Evolutionary conservation across 2,113 vertebrate genomes (phyloP).

Genomic region (Chloropsis cyanopogon): DNA sequence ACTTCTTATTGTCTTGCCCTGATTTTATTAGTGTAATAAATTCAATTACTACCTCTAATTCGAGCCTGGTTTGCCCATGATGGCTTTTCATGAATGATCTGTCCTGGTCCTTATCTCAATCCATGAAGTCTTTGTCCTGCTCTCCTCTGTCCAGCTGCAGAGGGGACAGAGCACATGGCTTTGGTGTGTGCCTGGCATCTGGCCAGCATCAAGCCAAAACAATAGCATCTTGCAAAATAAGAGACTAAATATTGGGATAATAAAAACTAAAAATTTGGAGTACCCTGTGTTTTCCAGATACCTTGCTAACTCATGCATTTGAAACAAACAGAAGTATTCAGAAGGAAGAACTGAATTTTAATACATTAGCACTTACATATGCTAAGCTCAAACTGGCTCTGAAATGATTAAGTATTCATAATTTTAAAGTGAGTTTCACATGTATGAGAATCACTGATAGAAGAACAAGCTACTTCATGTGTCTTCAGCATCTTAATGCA

Average conservation of each 20-base stretch:
- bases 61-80: not conserved
- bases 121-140: not conserved
- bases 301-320: not conserved
- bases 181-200: not conserved
- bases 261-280: not conserved
- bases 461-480: not conserved
- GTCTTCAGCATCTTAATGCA: not conserved
- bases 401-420: not conserved
- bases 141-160: not conserved
- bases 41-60: not conserved
- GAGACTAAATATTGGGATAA: not conserved
- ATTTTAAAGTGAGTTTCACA: not conserved
- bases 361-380: not conserved
- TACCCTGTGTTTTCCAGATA: not conserved
- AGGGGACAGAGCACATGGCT: no score
- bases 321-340: not conserved
- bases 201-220: not conserved
- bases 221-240: not conserved
- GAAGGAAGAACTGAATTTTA: not conserved
- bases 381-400: not conserved
- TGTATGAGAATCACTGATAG: not conserved
- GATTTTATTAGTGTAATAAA: not conserved
- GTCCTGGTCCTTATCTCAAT: not conserved
- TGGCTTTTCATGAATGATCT: not conserved
- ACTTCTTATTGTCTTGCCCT: not conserved